Evolutionary conservation across 2,797 vertebrate species (phyloP).

Genomic region (Melanotaenia boesemani): DNA sequence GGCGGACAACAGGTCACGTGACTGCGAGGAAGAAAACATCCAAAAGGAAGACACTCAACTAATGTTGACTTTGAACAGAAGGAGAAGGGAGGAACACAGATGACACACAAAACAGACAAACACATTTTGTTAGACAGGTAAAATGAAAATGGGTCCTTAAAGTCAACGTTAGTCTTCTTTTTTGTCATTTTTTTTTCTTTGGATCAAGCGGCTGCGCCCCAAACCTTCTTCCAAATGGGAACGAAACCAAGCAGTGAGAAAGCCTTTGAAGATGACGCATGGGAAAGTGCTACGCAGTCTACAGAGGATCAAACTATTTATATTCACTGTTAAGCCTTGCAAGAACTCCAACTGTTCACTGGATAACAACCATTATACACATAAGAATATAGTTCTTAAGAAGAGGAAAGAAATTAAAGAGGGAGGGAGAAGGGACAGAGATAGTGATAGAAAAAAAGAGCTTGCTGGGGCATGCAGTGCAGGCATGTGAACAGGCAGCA

Average conservation of each 20-base stretch:
- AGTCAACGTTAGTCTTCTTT: constrained; percentile 85
- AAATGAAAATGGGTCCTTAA: constrained; percentile 84
- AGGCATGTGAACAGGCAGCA: constrained; percentile 86
- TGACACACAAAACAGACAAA: constrained; percentile 81
- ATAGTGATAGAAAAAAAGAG: constrained; percentile 76
- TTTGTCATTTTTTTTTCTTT: constrained; percentile 52
- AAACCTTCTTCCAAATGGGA: constrained; percentile 78
- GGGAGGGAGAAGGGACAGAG: constrained; percentile 69
- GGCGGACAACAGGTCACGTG: constrained; percentile 81
- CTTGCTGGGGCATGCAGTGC: constrained; percentile 85
- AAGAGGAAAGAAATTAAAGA: constrained; percentile 60
- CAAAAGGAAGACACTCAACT: constrained; percentile 86
- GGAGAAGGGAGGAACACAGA: constrained; percentile 77
- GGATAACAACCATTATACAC: constrained; percentile 58
- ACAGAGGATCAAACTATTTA: constrained; percentile 57
- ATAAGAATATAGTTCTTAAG: constrained; percentile 22
- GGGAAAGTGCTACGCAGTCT: constrained; percentile 55
- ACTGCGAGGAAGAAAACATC: constrained; percentile 82
- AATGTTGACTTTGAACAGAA: constrained; percentile 87
- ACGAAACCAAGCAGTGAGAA: constrained; percentile 75
- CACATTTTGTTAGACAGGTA: constrained; percentile 84
- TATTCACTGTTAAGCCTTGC: constrained; percentile 66
- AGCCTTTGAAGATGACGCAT: constrained; percentile 68
- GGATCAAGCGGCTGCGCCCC: constrained; percentile 80
- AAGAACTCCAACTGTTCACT: constrained; percentile 53